Evolutionary conservation across 2,113 vertebrate genomes (phyloP), one percentile per base, ranked within the genome.

Genomic region (Callospermophilus lateralis): DNA sequence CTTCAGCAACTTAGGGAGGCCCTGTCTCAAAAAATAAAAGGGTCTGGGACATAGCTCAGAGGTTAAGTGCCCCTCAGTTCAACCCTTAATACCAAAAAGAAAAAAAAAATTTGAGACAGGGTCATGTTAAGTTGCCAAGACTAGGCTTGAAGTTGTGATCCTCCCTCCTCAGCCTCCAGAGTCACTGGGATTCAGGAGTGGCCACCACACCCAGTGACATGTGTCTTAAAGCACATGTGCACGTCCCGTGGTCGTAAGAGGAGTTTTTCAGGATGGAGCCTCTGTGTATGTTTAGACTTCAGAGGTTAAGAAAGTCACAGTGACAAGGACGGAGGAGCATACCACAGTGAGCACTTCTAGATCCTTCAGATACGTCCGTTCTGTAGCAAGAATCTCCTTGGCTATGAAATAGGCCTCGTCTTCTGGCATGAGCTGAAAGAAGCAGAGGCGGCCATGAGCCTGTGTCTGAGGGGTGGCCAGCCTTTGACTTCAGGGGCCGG

Each of bases 331-430:
- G 63, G n/a, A 67, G 58, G 24, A 2, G 32, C 53, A 99, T 98
- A 99, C 99, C 99, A 99, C 99, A 5, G 99, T 99, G 90, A 99
- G 99, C 77, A 99, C 99, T 98, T 99, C 99, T 30, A 99, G 98
- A 96, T 99, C 99, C 96, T 99, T 99, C 53, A 99, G 96, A 94
- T 99, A 99, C 0, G 99, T 99, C 32, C 99, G 98, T 90, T 99
- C 99, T 22, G 99, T 99, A 93, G 99, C 99, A 8, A 99, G 99
- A 96, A 99, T 99, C 99, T 99, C 99, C 98, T 99, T 99, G 76
- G 99, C 99, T 98, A 99, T 99, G 98, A 99, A 99, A 97, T 99
- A 99, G 0, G 99, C 99, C 96, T 99, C 99, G 91, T 99, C 99
- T 0, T 98, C 98, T 20, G 99, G 99, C 80, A 74, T 97, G 74